Conservation (phyloP, 1,140 invertebrate genomes). For the Parasteatoda tepidariorum region DNA sequence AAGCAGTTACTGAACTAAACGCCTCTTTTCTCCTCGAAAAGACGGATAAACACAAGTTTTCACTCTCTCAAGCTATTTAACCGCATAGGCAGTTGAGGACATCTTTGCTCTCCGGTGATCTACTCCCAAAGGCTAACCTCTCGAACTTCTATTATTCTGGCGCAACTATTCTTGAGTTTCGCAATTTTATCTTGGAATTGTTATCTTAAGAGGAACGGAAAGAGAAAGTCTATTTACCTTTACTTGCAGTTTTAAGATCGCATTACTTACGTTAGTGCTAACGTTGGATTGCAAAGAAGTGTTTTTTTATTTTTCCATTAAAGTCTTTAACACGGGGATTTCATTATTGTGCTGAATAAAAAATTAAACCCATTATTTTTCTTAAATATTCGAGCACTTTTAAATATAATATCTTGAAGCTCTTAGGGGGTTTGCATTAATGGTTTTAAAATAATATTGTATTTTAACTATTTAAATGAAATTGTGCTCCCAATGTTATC, state of each 20-base stretch:
- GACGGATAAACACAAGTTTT: background rate
- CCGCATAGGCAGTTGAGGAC: background rate
- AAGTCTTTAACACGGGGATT: too few species aligned
- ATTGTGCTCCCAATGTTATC: too few species aligned
- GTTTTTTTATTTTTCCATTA: too few species aligned
- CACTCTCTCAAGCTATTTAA: background rate
- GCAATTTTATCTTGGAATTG: background rate
- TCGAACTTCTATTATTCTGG: background rate
- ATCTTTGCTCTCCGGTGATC: background rate
- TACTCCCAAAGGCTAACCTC: background rate
- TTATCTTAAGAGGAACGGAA: background rate
- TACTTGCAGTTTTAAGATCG: background rate
- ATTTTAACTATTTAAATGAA: too few species aligned
- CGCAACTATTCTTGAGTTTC: background rate
- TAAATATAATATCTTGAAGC: too few species aligned
- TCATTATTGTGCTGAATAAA: too few species aligned
- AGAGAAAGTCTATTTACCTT: background rate
- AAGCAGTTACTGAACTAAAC: too few species aligned
- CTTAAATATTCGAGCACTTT: too few species aligned
- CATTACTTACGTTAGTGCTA: background rate
- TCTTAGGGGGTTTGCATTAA: too few species aligned
- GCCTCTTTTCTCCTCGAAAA: background rate
- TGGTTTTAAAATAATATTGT: too few species aligned
- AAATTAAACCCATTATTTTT: too few species aligned
- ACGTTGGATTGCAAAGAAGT: too few species aligned